phyloP scores from a whole-genome alignment of 2,113 vertebrate genomes.

The Leptocoma aspasia region DNA sequence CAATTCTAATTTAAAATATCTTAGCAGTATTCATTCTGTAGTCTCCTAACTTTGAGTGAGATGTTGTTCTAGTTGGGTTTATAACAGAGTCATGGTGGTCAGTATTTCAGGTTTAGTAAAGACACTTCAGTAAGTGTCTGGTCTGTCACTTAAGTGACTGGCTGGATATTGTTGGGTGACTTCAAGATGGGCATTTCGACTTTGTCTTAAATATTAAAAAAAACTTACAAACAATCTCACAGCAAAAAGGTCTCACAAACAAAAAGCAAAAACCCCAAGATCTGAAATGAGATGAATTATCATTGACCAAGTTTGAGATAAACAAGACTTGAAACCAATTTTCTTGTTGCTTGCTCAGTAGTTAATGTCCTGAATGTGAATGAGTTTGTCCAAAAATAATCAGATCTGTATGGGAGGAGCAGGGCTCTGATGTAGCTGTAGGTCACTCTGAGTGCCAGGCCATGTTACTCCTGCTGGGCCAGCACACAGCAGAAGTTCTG shows the following conservation, averaged over 20 bases:
- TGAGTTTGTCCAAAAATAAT: neutral
- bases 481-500: fast-evolving
- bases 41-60: neutral
- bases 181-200: neutral
- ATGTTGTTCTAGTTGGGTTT: neutral
- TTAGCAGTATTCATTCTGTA: neutral
- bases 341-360: neutral
- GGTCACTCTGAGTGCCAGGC: neutral
- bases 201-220: neutral
- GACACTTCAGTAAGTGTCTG: neutral
- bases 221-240: neutral
- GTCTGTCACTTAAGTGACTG: neutral
- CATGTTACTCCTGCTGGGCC: neutral
- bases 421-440: fast-evolving
- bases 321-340: neutral
- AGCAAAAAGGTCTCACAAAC: neutral
- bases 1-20: neutral
- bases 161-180: neutral
- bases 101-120: neutral
- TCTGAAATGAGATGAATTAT: neutral
- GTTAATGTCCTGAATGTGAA: neutral
- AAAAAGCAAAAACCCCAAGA: neutral
- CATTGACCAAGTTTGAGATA: neutral
- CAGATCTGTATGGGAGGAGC: neutral
- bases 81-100: neutral